phyloP scores from a whole-genome alignment of 2,797 vertebrate species.

The Sternarchorhynchus goeldii region DNA sequence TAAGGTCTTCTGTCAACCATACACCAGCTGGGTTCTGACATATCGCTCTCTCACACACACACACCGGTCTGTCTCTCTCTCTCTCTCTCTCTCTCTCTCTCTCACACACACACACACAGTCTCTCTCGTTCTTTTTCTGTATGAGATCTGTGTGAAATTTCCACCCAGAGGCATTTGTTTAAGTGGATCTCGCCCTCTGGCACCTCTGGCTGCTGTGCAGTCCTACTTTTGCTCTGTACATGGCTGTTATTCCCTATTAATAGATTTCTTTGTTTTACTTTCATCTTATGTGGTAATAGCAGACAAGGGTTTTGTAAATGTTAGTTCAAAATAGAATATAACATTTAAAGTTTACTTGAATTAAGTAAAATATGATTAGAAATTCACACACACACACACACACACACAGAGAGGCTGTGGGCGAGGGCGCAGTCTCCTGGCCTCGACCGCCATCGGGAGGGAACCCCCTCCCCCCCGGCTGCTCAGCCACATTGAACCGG shows the following conservation, averaged over 20 bases:
- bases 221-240: neutral
- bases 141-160: neutral
- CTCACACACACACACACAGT: too few relatives aligned
- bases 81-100: too few relatives aligned
- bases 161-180: neutral
- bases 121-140: neutral
- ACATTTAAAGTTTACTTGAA: constrained; percentile 4
- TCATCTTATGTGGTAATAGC: neutral
- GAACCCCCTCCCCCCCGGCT: too few relatives aligned
- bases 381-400: too few relatives aligned
- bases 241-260: neutral
- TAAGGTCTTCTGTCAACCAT: neutral
- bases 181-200: neutral
- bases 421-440: constrained; percentile 8
- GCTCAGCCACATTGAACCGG: too few relatives aligned
- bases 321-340: too few relatives aligned
- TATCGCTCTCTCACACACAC: too few relatives aligned
- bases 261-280: neutral
- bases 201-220: neutral
- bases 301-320: neutral
- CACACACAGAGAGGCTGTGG: neutral
- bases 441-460: neutral
- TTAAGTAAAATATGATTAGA: too few relatives aligned
- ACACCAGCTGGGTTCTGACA: too few relatives aligned
- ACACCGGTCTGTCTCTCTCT: too few relatives aligned